phyloP scores from a whole-genome alignment of 2,888 invertebrate genomes.

The Listrodromus nycthemerus region DNA sequence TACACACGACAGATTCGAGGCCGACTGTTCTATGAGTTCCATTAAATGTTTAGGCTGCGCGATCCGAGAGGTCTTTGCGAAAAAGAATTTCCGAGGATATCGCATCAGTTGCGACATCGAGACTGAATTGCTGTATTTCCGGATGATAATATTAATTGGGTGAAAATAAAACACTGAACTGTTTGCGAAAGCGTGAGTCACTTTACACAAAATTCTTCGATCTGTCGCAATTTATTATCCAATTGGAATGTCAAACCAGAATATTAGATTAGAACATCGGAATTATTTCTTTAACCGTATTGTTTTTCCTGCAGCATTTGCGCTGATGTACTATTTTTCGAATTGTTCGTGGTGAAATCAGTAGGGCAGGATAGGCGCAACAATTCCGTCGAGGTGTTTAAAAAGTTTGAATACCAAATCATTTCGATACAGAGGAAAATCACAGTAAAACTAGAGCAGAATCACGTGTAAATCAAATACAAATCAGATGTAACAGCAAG shows the following conservation, averaged over 20 bases:
- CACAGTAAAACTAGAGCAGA: too few relatives aligned
- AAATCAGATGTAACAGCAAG: too few relatives aligned
- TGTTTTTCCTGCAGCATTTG: neutral
- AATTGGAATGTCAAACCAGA: too few relatives aligned
- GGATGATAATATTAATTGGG: neutral
- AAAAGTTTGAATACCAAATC: too few relatives aligned
- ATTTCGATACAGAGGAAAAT: too few relatives aligned
- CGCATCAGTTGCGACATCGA: neutral
- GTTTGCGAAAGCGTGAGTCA: too few relatives aligned
- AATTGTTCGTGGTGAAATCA: neutral
- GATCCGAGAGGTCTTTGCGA: conserved; percentile 17
- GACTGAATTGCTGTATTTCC: neutral
- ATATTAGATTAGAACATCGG: neutral
- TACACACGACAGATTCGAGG: conserved; percentile 21
- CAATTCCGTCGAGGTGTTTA: neutral
- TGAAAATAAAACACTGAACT: too few relatives aligned
- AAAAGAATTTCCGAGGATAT: conserved; percentile 3
- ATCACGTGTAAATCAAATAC: too few relatives aligned
- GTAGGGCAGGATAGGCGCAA: neutral
- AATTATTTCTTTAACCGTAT: neutral
- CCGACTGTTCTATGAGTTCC: conserved; percentile 46
- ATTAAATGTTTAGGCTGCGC: conserved; percentile 74
- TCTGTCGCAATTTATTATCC: too few relatives aligned
- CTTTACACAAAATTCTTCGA: too few relatives aligned
- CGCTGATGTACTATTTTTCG: neutral